Conservation (phyloP, 1,140 invertebrate genomes). For the Eubasilissa regina region DNA sequence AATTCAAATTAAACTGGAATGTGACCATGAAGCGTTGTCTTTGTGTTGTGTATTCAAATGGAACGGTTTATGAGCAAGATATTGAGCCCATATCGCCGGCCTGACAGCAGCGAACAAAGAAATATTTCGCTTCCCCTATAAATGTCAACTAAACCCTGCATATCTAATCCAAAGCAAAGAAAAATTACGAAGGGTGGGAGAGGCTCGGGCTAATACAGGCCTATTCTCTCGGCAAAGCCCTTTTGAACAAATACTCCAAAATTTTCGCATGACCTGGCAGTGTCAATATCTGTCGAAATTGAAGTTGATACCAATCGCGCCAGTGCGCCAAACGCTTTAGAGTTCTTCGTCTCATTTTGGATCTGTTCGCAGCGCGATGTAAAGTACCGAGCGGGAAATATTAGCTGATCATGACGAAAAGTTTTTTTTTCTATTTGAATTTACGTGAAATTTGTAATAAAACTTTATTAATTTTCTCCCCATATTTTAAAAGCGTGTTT, state of each 20-base stretch:
- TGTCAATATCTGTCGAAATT: constrained; percentile 53
- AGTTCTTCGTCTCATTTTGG: constrained; percentile 26
- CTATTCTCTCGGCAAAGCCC: constrained; percentile 33
- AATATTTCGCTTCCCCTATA: constrained; percentile 52
- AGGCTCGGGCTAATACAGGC: constrained; percentile 3
- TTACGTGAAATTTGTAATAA: no score
- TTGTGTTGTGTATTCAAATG: background rate
- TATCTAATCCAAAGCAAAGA: constrained; percentile 57
- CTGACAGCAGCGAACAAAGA: constrained; percentile 26
- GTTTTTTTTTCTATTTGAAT: background rate
- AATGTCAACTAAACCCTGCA: constrained; percentile 55
- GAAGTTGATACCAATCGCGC: constrained; percentile 43
- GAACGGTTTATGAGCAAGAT: background rate
- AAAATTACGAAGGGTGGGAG: constrained; percentile 45
- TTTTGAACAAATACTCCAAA: constrained; percentile 55
- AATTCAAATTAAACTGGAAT: no score
- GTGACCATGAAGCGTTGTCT: no score
- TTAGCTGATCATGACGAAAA: constrained; percentile 29
- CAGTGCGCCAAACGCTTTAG: constrained; percentile 27
- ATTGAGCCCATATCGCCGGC: constrained; percentile 9
- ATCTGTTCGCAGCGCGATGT: constrained; percentile 20
- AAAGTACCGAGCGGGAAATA: background rate
- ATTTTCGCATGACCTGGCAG: constrained; percentile 51
- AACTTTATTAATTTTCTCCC: no score
- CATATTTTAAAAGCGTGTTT: no score